Conservation (phyloP, 2,797 vertebrate genomes). For the Pelodytes ibericus region DNA sequence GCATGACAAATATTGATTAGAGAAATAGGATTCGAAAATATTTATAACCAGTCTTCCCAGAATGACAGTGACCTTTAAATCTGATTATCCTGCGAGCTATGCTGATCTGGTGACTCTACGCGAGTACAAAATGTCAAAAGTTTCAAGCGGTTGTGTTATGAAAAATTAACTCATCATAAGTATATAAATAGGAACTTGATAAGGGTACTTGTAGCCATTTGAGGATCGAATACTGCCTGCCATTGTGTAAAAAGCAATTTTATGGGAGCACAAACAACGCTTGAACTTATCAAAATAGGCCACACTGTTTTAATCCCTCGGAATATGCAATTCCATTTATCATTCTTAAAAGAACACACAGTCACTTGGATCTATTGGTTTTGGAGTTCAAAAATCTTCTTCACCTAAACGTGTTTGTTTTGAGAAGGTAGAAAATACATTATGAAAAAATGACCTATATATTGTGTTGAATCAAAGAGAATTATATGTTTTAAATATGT, state of each 20-base stretch:
- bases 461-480: no score
- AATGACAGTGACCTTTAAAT: constrained; percentile 52
- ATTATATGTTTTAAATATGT: no score
- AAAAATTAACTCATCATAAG: constrained; percentile 41
- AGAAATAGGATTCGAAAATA: constrained; percentile 56
- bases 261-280: constrained; percentile 41
- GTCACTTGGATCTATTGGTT: no score
- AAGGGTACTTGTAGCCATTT: constrained; percentile 48
- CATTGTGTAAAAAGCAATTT: constrained; percentile 47
- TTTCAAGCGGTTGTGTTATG: constrained; percentile 51
- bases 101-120: constrained; percentile 27
- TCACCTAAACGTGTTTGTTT: no score
- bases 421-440: no score
- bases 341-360: not conserved
- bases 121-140: constrained; percentile 35
- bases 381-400: no score
- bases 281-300: constrained; percentile 51
- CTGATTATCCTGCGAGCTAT: constrained; percentile 36
- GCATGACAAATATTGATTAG: constrained; percentile 56
- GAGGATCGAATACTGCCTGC: constrained; percentile 39
- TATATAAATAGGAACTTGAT: constrained; percentile 48
- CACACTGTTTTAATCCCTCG: not conserved
- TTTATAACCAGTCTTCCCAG: constrained; percentile 56
- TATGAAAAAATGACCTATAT: no score
- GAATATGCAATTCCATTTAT: constrained; percentile 15